Evolutionary conservation across 92 coral and sea anemone species (phyloP).

Genomic region (Siderastrea siderea): DNA sequence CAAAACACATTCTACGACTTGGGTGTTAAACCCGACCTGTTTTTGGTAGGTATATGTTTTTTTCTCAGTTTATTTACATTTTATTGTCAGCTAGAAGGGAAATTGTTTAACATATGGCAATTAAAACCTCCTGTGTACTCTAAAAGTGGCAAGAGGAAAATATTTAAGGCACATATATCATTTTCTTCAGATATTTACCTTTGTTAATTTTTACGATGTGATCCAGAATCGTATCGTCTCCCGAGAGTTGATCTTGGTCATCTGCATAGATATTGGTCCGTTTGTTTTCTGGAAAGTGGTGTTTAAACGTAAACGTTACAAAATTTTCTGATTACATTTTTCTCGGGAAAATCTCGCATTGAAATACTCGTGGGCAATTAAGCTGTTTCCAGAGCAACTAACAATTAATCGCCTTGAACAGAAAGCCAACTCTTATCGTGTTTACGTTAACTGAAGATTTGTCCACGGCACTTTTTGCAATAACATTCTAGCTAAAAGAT

Average conservation of each 20-base stretch:
- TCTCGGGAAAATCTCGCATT: not conserved
- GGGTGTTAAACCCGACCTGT: not conserved
- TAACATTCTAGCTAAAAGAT: no score
- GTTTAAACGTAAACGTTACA: not conserved
- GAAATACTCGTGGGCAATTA: not conserved
- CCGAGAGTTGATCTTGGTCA: not conserved
- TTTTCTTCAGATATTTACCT: constrained; percentile 2
- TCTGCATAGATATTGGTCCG: not conserved
- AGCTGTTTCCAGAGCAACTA: not conserved
- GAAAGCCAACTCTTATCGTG: not conserved
- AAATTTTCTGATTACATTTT: not conserved
- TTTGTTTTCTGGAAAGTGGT: not conserved
- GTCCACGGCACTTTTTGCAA: not conserved
- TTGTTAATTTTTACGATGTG: constrained; percentile 37
- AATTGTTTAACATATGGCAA: constrained; percentile 12
- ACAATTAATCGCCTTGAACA: not conserved
- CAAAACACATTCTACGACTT: not conserved
- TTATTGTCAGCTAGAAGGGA: not conserved
- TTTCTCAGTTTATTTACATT: not conserved
- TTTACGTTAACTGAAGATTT: not conserved
- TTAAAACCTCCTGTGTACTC: constrained; percentile 3
- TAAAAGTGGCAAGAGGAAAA: not conserved
- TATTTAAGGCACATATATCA: not conserved
- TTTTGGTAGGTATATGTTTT: not conserved
- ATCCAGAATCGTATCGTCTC: constrained; percentile 39